These are phyloP conservation scores for Liparis tanakae DNA, from an alignment of 2,797 vertebrate species.

Conservation along the genomic window DNA sequence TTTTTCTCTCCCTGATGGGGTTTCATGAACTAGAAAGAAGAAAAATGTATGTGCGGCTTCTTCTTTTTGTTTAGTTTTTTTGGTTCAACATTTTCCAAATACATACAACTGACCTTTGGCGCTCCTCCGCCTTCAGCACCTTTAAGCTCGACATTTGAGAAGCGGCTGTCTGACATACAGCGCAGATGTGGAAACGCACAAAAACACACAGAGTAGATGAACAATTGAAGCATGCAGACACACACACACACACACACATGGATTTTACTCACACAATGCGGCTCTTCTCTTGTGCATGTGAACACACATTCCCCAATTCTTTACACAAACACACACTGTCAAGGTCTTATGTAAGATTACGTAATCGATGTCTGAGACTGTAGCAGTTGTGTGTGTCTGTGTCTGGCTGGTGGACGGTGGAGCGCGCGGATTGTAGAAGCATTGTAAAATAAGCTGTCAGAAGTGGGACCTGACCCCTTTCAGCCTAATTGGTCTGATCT, in stretches of 20 bases:
- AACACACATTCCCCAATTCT: constrained; percentile 28
- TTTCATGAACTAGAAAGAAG: constrained; percentile 47
- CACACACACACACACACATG: neutral
- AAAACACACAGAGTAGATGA: neutral
- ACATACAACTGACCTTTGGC: constrained; percentile 54
- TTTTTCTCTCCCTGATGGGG: constrained; percentile 25
- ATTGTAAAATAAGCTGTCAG: constrained; percentile 28
- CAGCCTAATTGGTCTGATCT: constrained; percentile 38
- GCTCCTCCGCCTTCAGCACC: constrained; percentile 26
- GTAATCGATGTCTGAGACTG: constrained; percentile 56
- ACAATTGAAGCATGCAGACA: neutral
- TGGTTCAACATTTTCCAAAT: constrained; percentile 52
- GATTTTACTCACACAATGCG: neutral
- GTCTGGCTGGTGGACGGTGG: constrained; percentile 42
- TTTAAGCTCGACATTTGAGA: constrained; percentile 48
- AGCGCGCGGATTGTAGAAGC: constrained; percentile 31
- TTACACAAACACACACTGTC: constrained; percentile 46
- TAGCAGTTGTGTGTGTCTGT: constrained; percentile 58
- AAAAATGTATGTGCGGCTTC: constrained; percentile 34
- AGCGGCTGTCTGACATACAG: constrained; percentile 26
- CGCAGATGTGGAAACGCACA: neutral
- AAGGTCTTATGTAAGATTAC: constrained; percentile 67
- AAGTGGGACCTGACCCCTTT: constrained; percentile 45
- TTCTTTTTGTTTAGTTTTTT: constrained; percentile 43
- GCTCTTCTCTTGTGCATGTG: constrained; percentile 8